phyloP scores from a whole-genome alignment of 2,113 vertebrate genomes.

The Murina feae region DNA sequence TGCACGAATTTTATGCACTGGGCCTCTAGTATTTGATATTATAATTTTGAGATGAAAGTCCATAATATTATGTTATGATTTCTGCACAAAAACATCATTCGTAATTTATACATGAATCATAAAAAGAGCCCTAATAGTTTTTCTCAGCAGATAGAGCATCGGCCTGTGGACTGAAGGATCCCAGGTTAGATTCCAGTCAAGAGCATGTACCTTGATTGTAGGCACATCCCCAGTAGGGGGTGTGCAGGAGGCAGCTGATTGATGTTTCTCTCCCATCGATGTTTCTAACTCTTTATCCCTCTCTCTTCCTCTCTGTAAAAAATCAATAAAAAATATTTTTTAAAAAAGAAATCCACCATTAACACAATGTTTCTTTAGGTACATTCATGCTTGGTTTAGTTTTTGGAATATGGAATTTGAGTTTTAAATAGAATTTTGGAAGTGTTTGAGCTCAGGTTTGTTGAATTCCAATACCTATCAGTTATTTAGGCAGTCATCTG shows the following conservation, averaged over 20 bases:
- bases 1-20: no score
- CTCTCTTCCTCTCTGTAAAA: no score
- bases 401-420: conserved; percentile 21
- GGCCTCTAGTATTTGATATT: background rate
- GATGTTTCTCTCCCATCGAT: no score
- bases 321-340: no score
- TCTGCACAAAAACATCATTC: background rate
- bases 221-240: no score
- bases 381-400: background rate
- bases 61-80: background rate
- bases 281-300: no score
- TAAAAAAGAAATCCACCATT: conserved; percentile 14
- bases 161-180: no score
- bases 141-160: no score
- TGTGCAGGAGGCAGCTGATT: no score
- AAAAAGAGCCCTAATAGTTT: no score
- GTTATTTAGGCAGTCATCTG: background rate
- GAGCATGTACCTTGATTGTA: no score
- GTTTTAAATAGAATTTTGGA: background rate
- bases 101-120: background rate
- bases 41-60: conserved; percentile 29
- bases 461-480: background rate
- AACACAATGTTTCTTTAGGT: background rate
- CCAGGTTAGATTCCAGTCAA: no score
- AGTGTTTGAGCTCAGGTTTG: background rate